Evolutionary conservation across 2,797 vertebrate species (phyloP).

Genomic region (Rhyacichthys aspro): DNA sequence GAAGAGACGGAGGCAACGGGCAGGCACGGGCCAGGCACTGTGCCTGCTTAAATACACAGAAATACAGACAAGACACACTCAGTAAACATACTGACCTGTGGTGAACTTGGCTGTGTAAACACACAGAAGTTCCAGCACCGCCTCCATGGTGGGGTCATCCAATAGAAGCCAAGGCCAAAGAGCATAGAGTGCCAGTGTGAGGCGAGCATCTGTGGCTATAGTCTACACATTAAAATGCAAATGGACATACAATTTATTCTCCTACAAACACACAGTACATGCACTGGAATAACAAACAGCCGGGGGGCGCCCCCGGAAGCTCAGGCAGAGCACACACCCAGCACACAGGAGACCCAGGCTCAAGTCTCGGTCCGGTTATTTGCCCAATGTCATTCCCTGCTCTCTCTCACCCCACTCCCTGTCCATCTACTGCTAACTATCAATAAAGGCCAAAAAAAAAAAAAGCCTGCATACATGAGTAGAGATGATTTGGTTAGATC

Average conservation of each 20-base stretch:
- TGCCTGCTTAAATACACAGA: slow-evolving; percentile 51
- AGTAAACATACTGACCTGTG: slow-evolving; percentile 72
- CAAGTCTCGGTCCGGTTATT: no score
- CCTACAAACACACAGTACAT: slow-evolving; percentile 8
- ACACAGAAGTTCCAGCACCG: slow-evolving; percentile 89
- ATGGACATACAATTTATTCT: slow-evolving; percentile 20
- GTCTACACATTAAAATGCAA: slow-evolving; percentile 72
- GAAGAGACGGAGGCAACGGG: slow-evolving; percentile 59
- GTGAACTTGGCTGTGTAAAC: slow-evolving; percentile 90
- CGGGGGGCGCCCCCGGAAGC: no score
- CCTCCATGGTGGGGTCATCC: slow-evolving; percentile 87
- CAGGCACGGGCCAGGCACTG: slow-evolving; percentile 67
- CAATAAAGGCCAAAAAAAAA: no score
- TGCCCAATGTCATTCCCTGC: no score
- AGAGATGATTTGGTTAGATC: not conserved
- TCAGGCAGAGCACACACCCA: no score
- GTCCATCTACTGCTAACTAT: no score
- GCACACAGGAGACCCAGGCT: no score
- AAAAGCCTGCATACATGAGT: slow-evolving; percentile 5
- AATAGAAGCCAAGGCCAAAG: slow-evolving; percentile 94
- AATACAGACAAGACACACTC: slow-evolving; percentile 27
- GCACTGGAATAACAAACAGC: not conserved
- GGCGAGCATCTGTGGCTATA: slow-evolving; percentile 82
- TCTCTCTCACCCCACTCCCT: no score
- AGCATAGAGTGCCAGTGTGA: slow-evolving; percentile 81